Evolutionary conservation across 1,140 invertebrate species (phyloP).

Genomic region (Neocloeon triangulifer): DNA sequence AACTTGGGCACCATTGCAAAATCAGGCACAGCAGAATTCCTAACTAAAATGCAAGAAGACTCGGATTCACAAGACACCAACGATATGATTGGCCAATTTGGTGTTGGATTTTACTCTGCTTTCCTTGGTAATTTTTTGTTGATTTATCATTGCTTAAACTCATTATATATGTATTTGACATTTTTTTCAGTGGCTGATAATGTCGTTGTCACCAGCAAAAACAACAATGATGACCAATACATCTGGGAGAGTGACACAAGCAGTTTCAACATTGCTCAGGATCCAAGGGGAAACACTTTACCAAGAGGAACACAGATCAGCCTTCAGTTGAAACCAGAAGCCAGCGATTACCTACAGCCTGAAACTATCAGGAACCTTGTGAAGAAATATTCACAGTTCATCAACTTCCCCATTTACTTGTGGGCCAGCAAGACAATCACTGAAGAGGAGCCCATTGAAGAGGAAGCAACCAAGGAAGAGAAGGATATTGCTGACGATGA

Average conservation of each 20-base stretch:
- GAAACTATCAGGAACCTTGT: constrained; percentile 77
- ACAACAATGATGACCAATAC: constrained; percentile 88
- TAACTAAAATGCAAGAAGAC: constrained; percentile 75
- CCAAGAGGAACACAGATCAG: constrained; percentile 71
- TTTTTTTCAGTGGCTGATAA: constrained; percentile 45
- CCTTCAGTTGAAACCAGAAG: constrained; percentile 90
- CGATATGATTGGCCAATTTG: constrained; percentile 88
- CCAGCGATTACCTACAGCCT: constrained; percentile 81
- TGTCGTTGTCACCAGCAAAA: constrained; percentile 86
- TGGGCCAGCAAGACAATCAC: constrained; percentile 73
- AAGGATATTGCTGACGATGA: constrained; percentile 12
- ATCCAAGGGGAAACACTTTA: constrained; percentile 82
- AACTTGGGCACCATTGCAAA: constrained; percentile 99
- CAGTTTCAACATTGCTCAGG: constrained; percentile 71
- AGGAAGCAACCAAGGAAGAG: constrained; percentile 19
- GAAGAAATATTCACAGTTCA: constrained; percentile 98
- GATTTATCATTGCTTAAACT: neutral
- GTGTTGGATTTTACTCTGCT: constrained; percentile 93
- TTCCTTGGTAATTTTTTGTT: constrained; percentile 51
- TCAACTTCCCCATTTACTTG: constrained; percentile 95
- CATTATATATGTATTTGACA: constrained; percentile 3
- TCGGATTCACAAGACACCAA: constrained; percentile 38
- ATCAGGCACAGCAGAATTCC: constrained; percentile 95
- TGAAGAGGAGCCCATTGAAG: constrained; percentile 9
- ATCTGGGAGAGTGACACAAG: constrained; percentile 94